Conservation (phyloP, 1,140 invertebrate genomes). For the Anoplophora glabripennis region DNA sequence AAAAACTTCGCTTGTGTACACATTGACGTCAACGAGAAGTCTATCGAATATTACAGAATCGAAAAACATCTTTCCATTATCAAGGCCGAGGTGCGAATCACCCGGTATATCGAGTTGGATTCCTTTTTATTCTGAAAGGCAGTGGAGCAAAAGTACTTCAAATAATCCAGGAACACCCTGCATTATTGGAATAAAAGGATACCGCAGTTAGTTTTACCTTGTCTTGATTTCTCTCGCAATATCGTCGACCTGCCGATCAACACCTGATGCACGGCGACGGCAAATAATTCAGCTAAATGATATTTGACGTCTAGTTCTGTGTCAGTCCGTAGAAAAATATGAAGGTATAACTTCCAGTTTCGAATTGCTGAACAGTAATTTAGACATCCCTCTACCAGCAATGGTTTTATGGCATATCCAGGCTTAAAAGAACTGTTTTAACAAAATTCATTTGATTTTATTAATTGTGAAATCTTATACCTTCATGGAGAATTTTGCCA, state of each 20-base stretch:
- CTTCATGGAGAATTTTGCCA: conserved; percentile 1
- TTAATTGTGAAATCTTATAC: neutral
- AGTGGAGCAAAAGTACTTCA: no score
- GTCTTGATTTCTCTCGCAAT: neutral
- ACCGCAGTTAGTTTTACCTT: neutral
- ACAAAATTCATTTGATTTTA: neutral
- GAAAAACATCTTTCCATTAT: no score
- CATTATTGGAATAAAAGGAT: no score
- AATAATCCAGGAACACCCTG: no score
- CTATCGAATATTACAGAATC: no score
- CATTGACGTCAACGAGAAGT: no score
- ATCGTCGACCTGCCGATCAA: neutral
- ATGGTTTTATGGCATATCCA: neutral
- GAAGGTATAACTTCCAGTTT: conserved; percentile 6
- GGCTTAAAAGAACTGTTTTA: conserved; percentile 2
- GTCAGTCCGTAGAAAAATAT: neutral
- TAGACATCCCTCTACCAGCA: conserved; percentile 5
- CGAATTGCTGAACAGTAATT: neutral
- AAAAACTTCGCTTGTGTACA: no score
- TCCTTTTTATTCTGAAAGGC: no score
- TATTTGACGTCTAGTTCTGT: neutral
- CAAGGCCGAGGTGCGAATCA: no score
- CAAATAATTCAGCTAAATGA: conserved; percentile 3
- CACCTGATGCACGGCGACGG: conserved; percentile 1
- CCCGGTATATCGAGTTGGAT: no score